Base-by-base conservation (phyloP, 2,888 invertebrate genomes). In the Trichacis sp. region DNA sequence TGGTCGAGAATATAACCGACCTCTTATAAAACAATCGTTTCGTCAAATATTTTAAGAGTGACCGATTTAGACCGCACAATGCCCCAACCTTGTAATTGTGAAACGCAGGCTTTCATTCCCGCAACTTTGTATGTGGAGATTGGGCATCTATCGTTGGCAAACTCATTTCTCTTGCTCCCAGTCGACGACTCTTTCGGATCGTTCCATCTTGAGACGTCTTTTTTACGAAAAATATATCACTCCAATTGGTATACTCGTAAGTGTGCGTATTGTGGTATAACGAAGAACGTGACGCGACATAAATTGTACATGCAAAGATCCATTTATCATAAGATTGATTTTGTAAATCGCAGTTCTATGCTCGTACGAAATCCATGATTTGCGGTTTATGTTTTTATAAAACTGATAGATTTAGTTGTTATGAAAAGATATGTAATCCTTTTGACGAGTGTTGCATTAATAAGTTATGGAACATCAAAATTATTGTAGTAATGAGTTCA, bases 1-100 rank as follows among this genome's bases (percentile, higher is more conserved):
- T 51, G 58, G 58, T 57, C 47, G 38, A 54, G 57, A 61, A 60
- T 65, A 53, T 20, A 40, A 50, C 53, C 54, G 61, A 24, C 56
- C 66, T 55, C 58, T 62, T 73, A 66, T 69, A 74, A 75, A 75
- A 77, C 74, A 77, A 77, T 77, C 75, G 74, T 75, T 77, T 75
- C 72, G 75, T 74, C 75, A 76, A 77, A 77, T 73, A 77, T 76
- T 74, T 73, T 68, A 72, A 55, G 64, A 58, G 47, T 42, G 45
- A 53, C 38, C 60, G 45, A 65, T 61, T 52, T 52, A 4, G 29
- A 42, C 52, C 55, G 38, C 49, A 51, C 42, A 15, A 24, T 45
- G 51, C 63, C 66, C 69, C 72, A 75, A 73, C 73, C 19, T 19
- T 45, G 12, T 20, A 45, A n/a, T 12, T 18, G 45, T 19, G 18